Percentiles rank a stretch among this genome's conserved stretches.
These are phyloP conservation scores for Pocillopora meandrina DNA, from an alignment of 92 coral and sea anemone genomes.

Conservation along the genomic window DNA sequence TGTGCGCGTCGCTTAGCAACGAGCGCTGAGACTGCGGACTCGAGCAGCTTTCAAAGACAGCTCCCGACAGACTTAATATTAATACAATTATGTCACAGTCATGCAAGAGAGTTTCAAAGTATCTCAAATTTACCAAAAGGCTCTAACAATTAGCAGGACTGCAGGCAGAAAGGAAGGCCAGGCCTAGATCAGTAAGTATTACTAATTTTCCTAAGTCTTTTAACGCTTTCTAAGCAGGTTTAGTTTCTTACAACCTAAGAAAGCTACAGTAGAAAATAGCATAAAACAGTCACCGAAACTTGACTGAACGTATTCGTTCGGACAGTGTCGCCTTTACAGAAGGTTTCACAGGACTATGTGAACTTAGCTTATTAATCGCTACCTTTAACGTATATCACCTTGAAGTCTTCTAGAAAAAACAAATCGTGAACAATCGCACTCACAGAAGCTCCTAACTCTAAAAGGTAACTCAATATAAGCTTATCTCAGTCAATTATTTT, in stretches of 20 bases:
- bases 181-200: background rate
- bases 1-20: background rate
- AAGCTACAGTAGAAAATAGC: background rate
- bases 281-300: background rate
- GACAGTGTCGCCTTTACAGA: too few relatives aligned
- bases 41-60: background rate
- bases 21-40: background rate
- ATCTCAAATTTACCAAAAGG: background rate
- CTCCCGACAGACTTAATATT: constrained; percentile 1
- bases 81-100: constrained; percentile 7
- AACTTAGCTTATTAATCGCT: too few relatives aligned
- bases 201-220: background rate
- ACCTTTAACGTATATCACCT: too few relatives aligned
- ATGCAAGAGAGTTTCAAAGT: constrained; percentile 8
- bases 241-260: background rate
- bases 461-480: background rate
- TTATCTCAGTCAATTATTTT: background rate
- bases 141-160: background rate
- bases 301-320: background rate
- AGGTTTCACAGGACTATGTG: too few relatives aligned
- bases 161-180: background rate
- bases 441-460: background rate
- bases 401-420: background rate
- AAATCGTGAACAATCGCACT: background rate
- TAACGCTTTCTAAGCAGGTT: background rate